Evolutionary conservation across 1,140 invertebrate species (phyloP).

Genomic region (Atta colombica): DNA sequence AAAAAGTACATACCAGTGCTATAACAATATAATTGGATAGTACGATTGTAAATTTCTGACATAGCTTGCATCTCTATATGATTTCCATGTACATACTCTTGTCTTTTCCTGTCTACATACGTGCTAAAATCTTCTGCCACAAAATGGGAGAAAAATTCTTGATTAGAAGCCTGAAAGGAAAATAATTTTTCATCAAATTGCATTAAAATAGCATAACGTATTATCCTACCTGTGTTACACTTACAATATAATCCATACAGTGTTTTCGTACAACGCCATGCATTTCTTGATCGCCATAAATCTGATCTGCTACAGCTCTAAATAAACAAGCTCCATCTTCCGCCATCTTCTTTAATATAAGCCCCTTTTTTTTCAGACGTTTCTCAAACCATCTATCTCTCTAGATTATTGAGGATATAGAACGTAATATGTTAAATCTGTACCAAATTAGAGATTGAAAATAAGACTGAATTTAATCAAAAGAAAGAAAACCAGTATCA

Average conservation of each 20-base stretch:
- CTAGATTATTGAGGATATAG: constrained; percentile 75
- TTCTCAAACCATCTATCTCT: constrained; percentile 91
- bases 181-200: not conserved
- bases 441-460: no score
- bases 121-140: constrained; percentile 96
- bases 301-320: constrained; percentile 96
- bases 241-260: constrained; percentile 98
- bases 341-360: constrained; percentile 95
- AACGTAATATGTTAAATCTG: not conserved
- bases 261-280: constrained; percentile 93
- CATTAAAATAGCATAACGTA: not conserved
- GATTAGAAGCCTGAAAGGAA: constrained; percentile 90
- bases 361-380: constrained; percentile 91
- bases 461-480: no score
- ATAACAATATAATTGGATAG: constrained; percentile 97
- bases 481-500: no score
- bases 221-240: constrained; percentile 67
- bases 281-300: constrained; percentile 98
- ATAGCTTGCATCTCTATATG: constrained; percentile 98
- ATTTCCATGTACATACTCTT: constrained; percentile 95
- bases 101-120: constrained; percentile 93
- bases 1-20: constrained; percentile 89
- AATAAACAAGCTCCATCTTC: constrained; percentile 98
- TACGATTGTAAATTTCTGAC: constrained; percentile 96
- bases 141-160: constrained; percentile 97